Evolutionary conservation across 1,140 invertebrate species (phyloP), one percentile per base, ranked within the genome.

Genomic region (Hylyphantes graminicola): DNA sequence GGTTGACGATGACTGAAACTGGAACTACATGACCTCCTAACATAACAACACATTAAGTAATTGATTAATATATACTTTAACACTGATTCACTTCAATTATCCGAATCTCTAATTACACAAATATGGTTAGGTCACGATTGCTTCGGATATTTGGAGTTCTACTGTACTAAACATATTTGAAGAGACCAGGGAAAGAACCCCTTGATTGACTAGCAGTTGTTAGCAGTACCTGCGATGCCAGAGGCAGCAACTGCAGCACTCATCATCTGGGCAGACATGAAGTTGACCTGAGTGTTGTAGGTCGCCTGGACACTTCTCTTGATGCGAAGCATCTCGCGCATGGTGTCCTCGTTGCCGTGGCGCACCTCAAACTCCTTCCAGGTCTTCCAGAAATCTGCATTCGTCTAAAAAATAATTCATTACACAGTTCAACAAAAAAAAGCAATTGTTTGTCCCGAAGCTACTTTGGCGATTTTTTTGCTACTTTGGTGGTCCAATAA

Each of bases 321-420:
- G 74, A 99, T 98, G 88, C 98, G 92, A 86, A 99, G 91, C 97
- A 99, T 99, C 92, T 99, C 98, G 72, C 97, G 92, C 93, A 99
- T 97, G 0, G 98, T 99, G 88, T 99, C 98, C 90, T 99, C 98
- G 91, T 99, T 99, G n/a, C 98, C 98, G 91, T 99, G 98, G 68
- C 95, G 93, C 57, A 98, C 96, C 92, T 99, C 98, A 92, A 99
- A 99, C 87, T 99, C 97, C 91, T 98, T 99, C 98, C 98, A 99
- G 9, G 95, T 95, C 89, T 97, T 94, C 98, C 98, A 99, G 89
- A 99, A 99, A 55, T 95, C 93, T 7, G 93, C 92, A 10, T 97
- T 96, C 2, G 97, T 95, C 93, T 94, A 82, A 81, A 86, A 84
- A 65, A 87, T 48, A 70, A 0, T 0, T n/a, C n/a, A n/a, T n/a